A percentile compares a stretch with the other conserved stretches of the same genome.
phyloP scores from a whole-genome alignment of 2,888 invertebrate genomes.

The Operophtera brumata region DNA sequence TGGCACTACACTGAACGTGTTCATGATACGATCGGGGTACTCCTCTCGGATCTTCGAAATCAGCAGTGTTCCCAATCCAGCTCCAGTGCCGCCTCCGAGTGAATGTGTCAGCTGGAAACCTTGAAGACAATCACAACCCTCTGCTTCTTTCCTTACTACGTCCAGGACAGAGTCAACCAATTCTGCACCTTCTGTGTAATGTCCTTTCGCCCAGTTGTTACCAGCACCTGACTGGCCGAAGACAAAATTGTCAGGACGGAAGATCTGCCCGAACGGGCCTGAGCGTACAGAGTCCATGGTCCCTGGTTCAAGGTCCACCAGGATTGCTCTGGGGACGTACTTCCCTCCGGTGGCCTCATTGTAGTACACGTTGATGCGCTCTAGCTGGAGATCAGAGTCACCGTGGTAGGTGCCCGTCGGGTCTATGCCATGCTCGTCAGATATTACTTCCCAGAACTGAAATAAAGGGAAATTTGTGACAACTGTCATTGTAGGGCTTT shows the following conservation, averaged over 20 bases:
- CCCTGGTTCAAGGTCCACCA: conserved; percentile 89
- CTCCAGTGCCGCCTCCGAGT: conserved; percentile 88
- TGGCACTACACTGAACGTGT: conserved; percentile 87
- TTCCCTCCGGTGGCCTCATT: conserved; percentile 86
- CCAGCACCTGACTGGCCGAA: conserved; percentile 84
- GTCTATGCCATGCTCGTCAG: conserved; percentile 89
- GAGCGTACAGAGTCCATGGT: conserved; percentile 88
- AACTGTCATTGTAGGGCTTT: background rate
- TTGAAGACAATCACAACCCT: conserved; percentile 85
- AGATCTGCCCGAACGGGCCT: conserved; percentile 86
- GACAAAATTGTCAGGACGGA: conserved; percentile 88
- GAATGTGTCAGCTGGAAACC: conserved; percentile 86
- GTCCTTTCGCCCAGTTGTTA: conserved; percentile 84
- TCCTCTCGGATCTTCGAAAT: conserved; percentile 88
- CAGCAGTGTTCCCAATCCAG: conserved; percentile 86
- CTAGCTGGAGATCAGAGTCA: conserved; percentile 85
- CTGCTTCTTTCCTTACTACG: conserved; percentile 82
- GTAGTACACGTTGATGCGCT: conserved; percentile 88
- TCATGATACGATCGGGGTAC: conserved; percentile 89
- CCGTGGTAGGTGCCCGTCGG: conserved; percentile 86
- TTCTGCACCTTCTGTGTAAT: conserved; percentile 87
- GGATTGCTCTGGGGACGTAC: conserved; percentile 87
- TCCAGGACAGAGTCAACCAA: conserved; percentile 82
- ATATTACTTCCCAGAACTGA: conserved; percentile 92
- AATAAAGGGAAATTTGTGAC: conserved; percentile 1